Conservation (phyloP, 2,113 vertebrate species). For the Megaptera novaeangliae region DNA sequence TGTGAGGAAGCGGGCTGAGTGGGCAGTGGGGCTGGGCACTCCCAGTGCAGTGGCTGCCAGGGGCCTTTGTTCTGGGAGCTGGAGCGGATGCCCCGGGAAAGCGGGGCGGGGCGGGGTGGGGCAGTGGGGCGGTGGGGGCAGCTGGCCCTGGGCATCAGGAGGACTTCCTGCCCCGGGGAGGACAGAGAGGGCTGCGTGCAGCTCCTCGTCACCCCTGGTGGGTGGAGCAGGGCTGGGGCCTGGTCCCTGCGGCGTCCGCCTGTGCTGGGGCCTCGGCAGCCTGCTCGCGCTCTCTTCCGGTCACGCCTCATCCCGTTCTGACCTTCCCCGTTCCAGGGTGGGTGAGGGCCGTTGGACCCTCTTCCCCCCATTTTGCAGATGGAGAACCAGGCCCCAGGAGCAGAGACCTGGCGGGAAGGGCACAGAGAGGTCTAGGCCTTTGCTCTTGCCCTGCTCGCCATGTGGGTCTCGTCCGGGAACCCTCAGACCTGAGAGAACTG, state of each 20-base stretch:
- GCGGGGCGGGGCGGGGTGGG: not conserved
- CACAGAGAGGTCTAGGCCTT: fast-evolving
- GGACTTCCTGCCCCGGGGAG: slow-evolving; percentile 59
- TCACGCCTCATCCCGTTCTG: not conserved
- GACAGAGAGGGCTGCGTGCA: fast-evolving
- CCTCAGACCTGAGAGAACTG: not conserved
- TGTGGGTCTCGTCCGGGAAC: not conserved
- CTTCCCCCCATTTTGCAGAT: not conserved
- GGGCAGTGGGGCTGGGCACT: not conserved
- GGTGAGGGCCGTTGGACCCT: no score
- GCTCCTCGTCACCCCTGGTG: fast-evolving
- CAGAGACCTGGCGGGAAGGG: not conserved
- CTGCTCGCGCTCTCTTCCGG: not conserved
- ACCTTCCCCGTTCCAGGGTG: no score
- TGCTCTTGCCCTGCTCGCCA: no score
- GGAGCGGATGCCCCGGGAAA: slow-evolving; percentile 70
- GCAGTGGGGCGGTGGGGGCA: not conserved
- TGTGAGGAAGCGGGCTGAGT: not conserved
- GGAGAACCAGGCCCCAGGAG: not conserved
- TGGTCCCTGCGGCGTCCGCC: not conserved
- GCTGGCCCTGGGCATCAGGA: slow-evolving; percentile 8
- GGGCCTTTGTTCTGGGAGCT: slow-evolving; percentile 76
- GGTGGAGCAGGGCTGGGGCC: fast-evolving
- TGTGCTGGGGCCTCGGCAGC: not conserved
- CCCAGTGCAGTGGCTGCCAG: slow-evolving; percentile 41